phyloP scores from a whole-genome alignment of 2,797 vertebrate species.

The Macroramphosus scolopax region DNA sequence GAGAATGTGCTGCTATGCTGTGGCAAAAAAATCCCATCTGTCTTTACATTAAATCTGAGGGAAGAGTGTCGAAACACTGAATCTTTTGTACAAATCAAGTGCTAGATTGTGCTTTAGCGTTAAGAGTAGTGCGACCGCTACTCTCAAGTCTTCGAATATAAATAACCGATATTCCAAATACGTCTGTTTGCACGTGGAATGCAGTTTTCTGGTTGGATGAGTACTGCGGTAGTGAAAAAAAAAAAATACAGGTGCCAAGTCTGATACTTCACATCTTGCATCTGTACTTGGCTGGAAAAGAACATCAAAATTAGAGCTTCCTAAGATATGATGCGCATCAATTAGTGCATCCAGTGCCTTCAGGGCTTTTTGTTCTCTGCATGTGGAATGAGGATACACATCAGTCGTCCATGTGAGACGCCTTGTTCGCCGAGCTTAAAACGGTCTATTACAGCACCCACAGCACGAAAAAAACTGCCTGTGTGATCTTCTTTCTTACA shows the following conservation, averaged over 20 bases:
- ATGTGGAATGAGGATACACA: slow-evolving; percentile 41
- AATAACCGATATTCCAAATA: slow-evolving; percentile 7
- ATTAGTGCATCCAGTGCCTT: slow-evolving; percentile 51
- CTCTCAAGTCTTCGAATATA: background rate
- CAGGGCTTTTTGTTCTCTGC: slow-evolving; percentile 42
- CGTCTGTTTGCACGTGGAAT: slow-evolving; percentile 1
- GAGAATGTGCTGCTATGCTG: too few species aligned
- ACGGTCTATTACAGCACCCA: background rate
- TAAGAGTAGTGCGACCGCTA: background rate
- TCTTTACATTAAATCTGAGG: too few species aligned
- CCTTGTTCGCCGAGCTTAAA: slow-evolving; percentile 27
- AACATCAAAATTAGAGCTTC: slow-evolving; percentile 46
- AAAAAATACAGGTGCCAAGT: slow-evolving; percentile 43
- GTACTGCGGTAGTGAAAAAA: slow-evolving; percentile 38
- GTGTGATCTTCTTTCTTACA: background rate
- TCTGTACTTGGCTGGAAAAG: slow-evolving; percentile 37
- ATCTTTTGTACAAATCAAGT: too few species aligned
- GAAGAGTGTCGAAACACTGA: too few species aligned
- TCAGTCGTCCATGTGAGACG: slow-evolving; percentile 4
- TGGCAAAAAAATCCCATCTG: too few species aligned
- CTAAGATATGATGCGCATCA: slow-evolving; percentile 55
- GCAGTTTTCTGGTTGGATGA: slow-evolving; percentile 3
- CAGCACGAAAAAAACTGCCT: background rate
- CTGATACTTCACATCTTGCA: slow-evolving; percentile 43
- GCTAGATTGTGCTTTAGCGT: background rate